These are phyloP conservation scores for Eremophila alpestris DNA, from an alignment of 2,797 vertebrate genomes.

Conservation along the genomic window DNA sequence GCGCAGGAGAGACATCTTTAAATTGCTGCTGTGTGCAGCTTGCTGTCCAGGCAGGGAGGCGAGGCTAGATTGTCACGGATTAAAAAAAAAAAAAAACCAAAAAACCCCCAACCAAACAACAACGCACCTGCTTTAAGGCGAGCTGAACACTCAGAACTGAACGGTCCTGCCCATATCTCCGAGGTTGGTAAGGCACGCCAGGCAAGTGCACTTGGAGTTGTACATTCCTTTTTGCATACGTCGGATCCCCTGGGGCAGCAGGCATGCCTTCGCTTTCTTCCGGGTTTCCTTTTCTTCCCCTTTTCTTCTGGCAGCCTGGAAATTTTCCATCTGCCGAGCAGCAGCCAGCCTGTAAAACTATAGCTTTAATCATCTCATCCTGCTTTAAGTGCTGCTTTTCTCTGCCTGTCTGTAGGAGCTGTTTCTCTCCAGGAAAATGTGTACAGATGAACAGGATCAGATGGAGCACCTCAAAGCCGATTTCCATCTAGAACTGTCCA, in stretches of 20 bases:
- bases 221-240: background rate
- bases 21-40: background rate
- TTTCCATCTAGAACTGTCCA: background rate
- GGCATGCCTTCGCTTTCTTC: background rate
- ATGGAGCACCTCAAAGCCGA: background rate
- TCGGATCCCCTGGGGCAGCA: background rate
- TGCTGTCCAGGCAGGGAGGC: background rate
- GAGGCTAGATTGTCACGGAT: background rate
- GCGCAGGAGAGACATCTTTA: background rate
- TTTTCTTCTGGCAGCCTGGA: background rate
- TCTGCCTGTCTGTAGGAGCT: background rate
- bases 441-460: background rate
- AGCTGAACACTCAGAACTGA: background rate
- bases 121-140: background rate
- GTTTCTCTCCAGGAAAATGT: background rate
- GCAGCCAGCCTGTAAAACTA: background rate
- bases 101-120: background rate
- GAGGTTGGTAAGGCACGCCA: background rate
- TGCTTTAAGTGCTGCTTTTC: rapidly evolving
- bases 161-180: background rate
- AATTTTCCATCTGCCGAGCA: background rate
- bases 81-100: background rate
- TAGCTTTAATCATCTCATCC: background rate
- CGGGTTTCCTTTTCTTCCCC: background rate
- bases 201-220: background rate